Conservation (phyloP, 2,113 vertebrate genomes). For the Pungitius pungitius region DNA sequence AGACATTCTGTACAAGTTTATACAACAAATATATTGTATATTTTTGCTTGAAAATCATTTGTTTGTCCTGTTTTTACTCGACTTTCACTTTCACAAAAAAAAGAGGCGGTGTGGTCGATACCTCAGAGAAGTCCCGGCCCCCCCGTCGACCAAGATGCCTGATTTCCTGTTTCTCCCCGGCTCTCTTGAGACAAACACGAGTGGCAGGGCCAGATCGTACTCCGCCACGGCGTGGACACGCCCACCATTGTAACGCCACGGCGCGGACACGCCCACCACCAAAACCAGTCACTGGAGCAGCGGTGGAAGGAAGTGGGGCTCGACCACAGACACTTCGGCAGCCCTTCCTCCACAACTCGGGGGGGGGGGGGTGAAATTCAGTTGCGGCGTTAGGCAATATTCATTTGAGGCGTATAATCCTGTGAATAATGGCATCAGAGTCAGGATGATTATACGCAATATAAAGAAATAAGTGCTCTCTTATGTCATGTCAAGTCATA, state of each 20-base stretch:
- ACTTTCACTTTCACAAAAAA: background rate
- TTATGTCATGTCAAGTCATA: background rate
- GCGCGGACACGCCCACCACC: conserved; percentile 52
- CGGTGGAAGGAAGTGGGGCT: conserved; percentile 46
- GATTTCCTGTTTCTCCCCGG: conserved; percentile 66
- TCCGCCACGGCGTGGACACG: conserved; percentile 62
- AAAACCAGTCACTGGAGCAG: conserved; percentile 46
- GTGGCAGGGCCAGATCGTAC: conserved; percentile 65
- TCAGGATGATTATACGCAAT: background rate
- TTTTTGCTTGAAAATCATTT: conserved; percentile 73
- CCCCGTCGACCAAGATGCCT: conserved; percentile 49
- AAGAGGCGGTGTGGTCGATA: conserved; percentile 11
- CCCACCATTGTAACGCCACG: conserved; percentile 66
- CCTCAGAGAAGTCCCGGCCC: conserved; percentile 9
- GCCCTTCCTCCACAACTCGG: conserved; percentile 11
- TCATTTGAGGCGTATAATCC: background rate
- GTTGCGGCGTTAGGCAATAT: background rate
- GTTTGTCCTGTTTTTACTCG: conserved; percentile 2
- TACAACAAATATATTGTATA: conserved; percentile 81
- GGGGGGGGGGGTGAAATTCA: background rate
- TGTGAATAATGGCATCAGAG: background rate
- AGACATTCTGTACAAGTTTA: conserved; percentile 78
- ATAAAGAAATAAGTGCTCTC: background rate
- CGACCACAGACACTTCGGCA: conserved; percentile 44
- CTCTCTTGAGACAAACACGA: conserved; percentile 62